Evolutionary conservation across 2,113 vertebrate species (phyloP).

Genomic region (Sphaerodactylus townsendi): DNA sequence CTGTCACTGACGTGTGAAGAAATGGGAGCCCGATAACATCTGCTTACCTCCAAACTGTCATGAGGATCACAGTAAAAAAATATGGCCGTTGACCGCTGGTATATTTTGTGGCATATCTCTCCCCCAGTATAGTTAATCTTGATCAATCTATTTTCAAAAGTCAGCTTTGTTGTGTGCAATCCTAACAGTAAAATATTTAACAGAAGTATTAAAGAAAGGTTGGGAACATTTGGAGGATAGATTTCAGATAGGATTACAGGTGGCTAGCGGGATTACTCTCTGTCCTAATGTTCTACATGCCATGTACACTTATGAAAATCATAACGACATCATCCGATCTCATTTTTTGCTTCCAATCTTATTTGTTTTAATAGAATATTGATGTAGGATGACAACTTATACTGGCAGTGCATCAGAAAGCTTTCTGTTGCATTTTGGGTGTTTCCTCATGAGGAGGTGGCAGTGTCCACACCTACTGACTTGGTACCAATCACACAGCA

Average conservation of each 20-base stretch:
- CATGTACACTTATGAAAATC: background rate
- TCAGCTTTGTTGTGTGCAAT: slow-evolving; percentile 79
- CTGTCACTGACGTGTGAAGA: background rate
- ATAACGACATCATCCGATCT: background rate
- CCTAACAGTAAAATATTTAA: slow-evolving; percentile 70
- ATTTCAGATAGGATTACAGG: background rate
- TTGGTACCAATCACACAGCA: too few species aligned
- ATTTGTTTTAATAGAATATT: too few species aligned
- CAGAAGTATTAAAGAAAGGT: background rate
- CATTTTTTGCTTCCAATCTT: background rate
- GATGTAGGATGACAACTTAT: too few species aligned
- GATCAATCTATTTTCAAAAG: slow-evolving; percentile 86
- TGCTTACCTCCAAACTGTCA: slow-evolving; percentile 76
- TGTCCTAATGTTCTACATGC: background rate
- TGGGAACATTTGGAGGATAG: background rate
- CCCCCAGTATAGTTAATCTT: slow-evolving; percentile 91
- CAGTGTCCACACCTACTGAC: too few species aligned
- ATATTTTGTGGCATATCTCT: slow-evolving; percentile 87
- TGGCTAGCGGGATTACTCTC: too few species aligned
- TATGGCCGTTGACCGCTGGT: slow-evolving; percentile 87
- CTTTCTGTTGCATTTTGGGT: too few species aligned
- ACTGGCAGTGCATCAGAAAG: too few species aligned
- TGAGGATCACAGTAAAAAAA: slow-evolving; percentile 88
- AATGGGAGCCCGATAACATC: background rate
- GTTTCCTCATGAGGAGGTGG: too few species aligned